These are phyloP conservation scores for Scaeva pyrastri DNA, from an alignment of 2,888 invertebrate genomes.

Conservation along the genomic window DNA sequence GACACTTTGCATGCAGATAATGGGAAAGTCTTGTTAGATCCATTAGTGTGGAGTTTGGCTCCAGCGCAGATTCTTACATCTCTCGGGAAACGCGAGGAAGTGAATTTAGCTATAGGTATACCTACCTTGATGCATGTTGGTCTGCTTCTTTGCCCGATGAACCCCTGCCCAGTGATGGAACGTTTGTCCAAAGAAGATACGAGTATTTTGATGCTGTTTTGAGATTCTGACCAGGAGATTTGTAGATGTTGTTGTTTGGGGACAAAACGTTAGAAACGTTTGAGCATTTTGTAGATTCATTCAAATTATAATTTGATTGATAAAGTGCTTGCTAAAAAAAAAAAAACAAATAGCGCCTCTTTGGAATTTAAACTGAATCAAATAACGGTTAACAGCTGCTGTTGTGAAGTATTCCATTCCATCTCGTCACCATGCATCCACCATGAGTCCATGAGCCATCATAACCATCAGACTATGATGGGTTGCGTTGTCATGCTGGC, in stretches of 20 bases:
- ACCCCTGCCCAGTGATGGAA: too few relatives aligned
- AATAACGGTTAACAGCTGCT: constrained; percentile 61
- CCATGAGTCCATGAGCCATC: background rate
- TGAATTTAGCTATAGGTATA: background rate
- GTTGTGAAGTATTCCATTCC: constrained; percentile 33
- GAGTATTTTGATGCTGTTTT: background rate
- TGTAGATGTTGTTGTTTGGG: constrained; percentile 43
- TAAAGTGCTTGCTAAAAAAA: constrained; percentile 22
- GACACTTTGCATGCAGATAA: constrained; percentile 73
- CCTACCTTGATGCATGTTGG: too few relatives aligned
- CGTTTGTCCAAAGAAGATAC: background rate
- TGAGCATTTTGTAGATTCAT: constrained; percentile 40
- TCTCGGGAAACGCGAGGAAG: constrained; percentile 7
- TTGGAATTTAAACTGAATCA: constrained; percentile 61
- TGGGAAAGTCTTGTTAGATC: constrained; percentile 74
- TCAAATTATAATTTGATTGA: constrained; percentile 63
- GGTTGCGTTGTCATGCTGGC: constrained; percentile 14
- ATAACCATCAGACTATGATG: background rate
- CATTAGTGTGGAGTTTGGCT: constrained; percentile 62
- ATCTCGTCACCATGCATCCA: background rate
- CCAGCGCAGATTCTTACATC: constrained; percentile 47
- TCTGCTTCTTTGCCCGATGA: background rate
- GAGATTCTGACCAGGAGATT: background rate
- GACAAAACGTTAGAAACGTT: constrained; percentile 67
- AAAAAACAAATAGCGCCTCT: too few relatives aligned